These are phyloP conservation scores for Dysidea cf. avara DNA, from an alignment of 37 sponge, comb jelly and placozoan genomes.

Conservation along the genomic window DNA sequence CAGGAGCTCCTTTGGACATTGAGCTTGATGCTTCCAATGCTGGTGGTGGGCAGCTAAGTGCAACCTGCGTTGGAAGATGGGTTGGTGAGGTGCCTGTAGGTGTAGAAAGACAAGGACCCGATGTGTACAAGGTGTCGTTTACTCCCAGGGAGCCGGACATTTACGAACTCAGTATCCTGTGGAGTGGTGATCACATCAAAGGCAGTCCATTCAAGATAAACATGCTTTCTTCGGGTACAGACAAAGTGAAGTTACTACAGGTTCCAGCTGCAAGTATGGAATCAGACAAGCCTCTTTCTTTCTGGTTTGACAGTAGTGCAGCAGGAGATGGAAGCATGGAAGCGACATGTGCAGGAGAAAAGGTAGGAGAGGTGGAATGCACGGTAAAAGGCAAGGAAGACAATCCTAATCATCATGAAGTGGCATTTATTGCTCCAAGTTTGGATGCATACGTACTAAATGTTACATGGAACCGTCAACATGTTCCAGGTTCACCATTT, in stretches of 20 bases:
- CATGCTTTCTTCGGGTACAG: slow-evolving; percentile 48
- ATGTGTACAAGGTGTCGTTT: slow-evolving; percentile 45
- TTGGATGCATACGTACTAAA: slow-evolving; percentile 64
- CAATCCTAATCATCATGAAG: slow-evolving; percentile 58
- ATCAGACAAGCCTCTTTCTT: slow-evolving; percentile 61
- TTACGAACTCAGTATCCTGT: slow-evolving; percentile 54
- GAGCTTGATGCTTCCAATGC: slow-evolving; percentile 37
- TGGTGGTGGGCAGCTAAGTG: slow-evolving; percentile 43
- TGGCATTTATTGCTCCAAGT: slow-evolving; percentile 65
- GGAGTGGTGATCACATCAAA: slow-evolving; percentile 65
- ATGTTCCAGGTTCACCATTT: slow-evolving; percentile 80
- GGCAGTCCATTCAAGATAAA: slow-evolving; percentile 81
- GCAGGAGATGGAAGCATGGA: slow-evolving; percentile 72
- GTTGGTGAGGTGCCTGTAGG: slow-evolving; percentile 46
- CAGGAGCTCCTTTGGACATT: slow-evolving; percentile 24
- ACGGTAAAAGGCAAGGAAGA: slow-evolving; percentile 67
- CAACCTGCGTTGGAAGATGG: slow-evolving; percentile 38
- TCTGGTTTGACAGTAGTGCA: slow-evolving; percentile 67
- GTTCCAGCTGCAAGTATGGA: slow-evolving; percentile 62
- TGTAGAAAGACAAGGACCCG: not conserved
- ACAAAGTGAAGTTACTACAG: slow-evolving; percentile 46
- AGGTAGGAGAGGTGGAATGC: slow-evolving; percentile 76
- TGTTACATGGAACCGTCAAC: slow-evolving; percentile 71
- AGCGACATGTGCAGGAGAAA: slow-evolving; percentile 67
- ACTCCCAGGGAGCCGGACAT: slow-evolving; percentile 54